phyloP scores from a whole-genome alignment of 1,140 invertebrate genomes.

The Armadillidium nasatum region DNA sequence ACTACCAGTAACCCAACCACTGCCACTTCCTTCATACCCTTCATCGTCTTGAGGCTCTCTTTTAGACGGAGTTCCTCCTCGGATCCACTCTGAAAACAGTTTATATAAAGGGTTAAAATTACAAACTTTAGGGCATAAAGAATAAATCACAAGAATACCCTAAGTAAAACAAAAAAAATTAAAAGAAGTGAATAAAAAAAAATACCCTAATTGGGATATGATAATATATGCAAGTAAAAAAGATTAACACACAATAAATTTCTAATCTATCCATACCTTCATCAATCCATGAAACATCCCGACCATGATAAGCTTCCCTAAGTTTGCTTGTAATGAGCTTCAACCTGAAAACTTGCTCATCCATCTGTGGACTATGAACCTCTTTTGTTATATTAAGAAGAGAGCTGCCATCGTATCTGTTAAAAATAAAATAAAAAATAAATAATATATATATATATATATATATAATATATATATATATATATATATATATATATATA shows the following conservation, averaged over 20 bases:
- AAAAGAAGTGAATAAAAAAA: no score
- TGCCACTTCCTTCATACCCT: constrained; percentile 32
- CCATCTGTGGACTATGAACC: constrained; percentile 54
- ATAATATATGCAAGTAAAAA: background rate
- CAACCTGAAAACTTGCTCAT: constrained; percentile 70
- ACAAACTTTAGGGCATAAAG: background rate
- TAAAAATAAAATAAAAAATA: constrained; percentile 45
- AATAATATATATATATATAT: background rate
- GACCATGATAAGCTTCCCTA: constrained; percentile 79
- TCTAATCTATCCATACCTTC: constrained; percentile 25
- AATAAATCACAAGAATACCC: no score
- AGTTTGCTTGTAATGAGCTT: constrained; percentile 73
- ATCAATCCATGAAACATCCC: constrained; percentile 74
- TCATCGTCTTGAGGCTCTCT: constrained; percentile 28
- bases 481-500: no score
- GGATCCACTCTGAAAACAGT: constrained; percentile 21
- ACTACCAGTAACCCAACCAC: constrained; percentile 29
- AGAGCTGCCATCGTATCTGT: constrained; percentile 66
- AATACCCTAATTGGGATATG: no score
- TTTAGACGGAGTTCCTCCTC: constrained; percentile 19
- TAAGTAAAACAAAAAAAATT: no score
- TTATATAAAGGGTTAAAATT: background rate
- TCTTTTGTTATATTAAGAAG: constrained; percentile 52
- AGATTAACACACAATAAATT: no score
- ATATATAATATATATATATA: no score